Base-by-base conservation (phyloP, 1,140 invertebrate genomes). In the Pogonognathellus flavescens region DNA sequence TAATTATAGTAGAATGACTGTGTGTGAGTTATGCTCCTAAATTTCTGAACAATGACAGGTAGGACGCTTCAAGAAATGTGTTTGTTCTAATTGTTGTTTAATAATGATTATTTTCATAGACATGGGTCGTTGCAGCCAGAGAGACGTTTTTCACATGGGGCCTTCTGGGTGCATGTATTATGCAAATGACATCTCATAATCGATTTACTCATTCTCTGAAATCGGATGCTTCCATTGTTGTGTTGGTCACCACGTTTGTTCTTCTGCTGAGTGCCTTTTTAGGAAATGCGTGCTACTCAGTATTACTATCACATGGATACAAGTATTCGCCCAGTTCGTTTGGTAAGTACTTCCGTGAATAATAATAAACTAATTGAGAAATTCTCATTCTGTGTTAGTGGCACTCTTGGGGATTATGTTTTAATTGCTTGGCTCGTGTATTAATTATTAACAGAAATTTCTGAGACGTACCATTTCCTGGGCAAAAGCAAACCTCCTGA, bases 71-170 rank as follows among this genome's bases (percentile, higher is more conserved):
- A 76, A 16, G 25, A 41, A 31, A n/a, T 80, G 41, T 80, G 14
- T 80, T 82, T 49, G 14, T 72, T 84, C 49, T 9, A 53, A 41
- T 31, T 53, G 62, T 70, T 76, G 41, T 76, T 50, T 76, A 16
- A 89, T 76, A 16, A 89, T 81, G 0, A 20, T 81, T 41, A 41
- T 57, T 22, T 6, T 80, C n/a, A 9, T 18, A 96, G 93, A 95
- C 95, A 86, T 98, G 97, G 97, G 92, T 95, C 11, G 95, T 96
- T 1, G 97, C 97, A 0, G 94, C 95, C 0, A 94, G 96, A 89
- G 96, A 97, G 91, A 94, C 94, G 1, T 97, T 97, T 90, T 92
- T 97, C 25, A 97, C 96, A 0, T 98, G 96, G 97, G 95, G 95
- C 11, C 90, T 97, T 0, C 91, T 97, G n/a, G 95, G 96, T 0